phyloP scores from a whole-genome alignment of 2,888 invertebrate species.

The Acleris emargana region DNA sequence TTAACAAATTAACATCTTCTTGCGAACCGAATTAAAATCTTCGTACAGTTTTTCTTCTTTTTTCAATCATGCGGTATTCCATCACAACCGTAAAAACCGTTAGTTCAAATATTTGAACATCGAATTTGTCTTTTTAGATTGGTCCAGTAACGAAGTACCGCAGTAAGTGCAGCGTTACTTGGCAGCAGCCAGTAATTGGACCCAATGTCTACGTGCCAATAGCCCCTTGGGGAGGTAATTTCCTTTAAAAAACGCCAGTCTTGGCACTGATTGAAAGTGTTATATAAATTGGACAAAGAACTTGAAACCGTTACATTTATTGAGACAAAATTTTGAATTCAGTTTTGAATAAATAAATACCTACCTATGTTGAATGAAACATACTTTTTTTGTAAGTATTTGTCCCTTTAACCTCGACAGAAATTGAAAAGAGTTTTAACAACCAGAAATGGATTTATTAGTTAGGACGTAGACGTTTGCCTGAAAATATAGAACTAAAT shows the following conservation, averaged over 20 bases:
- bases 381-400: not conserved
- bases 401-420: no score
- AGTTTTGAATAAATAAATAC: not conserved
- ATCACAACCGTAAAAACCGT: not conserved
- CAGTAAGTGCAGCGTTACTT: constrained; percentile 1
- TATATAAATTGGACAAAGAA: not conserved
- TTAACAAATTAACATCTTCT: no score
- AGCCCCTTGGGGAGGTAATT: not conserved
- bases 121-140: not conserved
- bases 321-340: not conserved
- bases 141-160: not conserved
- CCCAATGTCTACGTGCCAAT: constrained; percentile 3
- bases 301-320: not conserved
- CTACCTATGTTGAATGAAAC: no score
- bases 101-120: not conserved
- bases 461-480: no score
- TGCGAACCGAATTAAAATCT: no score
- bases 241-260: not conserved
- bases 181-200: constrained; percentile 5
- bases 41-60: no score
- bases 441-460: no score
- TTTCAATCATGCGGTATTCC: no score
- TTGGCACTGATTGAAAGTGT: not conserved
- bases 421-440: no score
- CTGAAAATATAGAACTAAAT: no score